phyloP scores from a whole-genome alignment of 2,888 invertebrate species.

The Andricus curvator region DNA sequence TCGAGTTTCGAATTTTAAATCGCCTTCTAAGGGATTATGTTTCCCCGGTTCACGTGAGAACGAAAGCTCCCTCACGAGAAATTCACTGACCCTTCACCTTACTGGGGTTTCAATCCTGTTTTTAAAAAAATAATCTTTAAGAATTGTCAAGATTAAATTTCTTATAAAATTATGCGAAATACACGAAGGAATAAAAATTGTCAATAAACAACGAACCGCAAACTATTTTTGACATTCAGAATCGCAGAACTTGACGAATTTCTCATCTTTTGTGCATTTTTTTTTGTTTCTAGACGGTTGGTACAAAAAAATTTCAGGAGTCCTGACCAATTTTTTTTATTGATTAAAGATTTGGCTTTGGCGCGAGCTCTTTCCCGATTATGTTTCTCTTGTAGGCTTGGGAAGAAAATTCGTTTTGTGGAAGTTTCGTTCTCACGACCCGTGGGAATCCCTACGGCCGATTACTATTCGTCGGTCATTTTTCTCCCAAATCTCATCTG shows the following conservation, averaged over 20 bases:
- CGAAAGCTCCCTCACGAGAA: neutral
- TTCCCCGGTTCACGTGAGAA: neutral
- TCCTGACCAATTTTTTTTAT: neutral
- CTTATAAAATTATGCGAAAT: too few relatives aligned
- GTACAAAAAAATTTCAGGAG: neutral
- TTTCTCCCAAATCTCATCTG: slow-evolving; percentile 50
- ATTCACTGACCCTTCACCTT: too few relatives aligned
- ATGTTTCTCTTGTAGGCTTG: slow-evolving; percentile 38
- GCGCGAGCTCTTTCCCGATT: slow-evolving; percentile 7
- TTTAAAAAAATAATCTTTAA: too few relatives aligned
- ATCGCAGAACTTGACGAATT: too few relatives aligned
- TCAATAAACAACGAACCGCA: too few relatives aligned
- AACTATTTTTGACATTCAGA: too few relatives aligned
- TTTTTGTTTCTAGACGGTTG: neutral
- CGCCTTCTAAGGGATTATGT: neutral
- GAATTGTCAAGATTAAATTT: too few relatives aligned
- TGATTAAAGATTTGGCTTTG: neutral
- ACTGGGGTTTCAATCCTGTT: too few relatives aligned
- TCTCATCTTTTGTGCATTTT: too few relatives aligned
- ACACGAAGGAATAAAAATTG: too few relatives aligned
- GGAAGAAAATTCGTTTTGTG: slow-evolving; percentile 44
- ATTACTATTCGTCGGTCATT: slow-evolving; percentile 39
- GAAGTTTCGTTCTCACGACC: slow-evolving; percentile 52
- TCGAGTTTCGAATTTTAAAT: neutral
- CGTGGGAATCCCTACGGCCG: slow-evolving; percentile 45